Percentiles rank a stretch among this genome's conserved stretches.
Evolutionary conservation across 1,140 invertebrate species (phyloP).

Genomic region (Cyrtorhinus lividipennis): DNA sequence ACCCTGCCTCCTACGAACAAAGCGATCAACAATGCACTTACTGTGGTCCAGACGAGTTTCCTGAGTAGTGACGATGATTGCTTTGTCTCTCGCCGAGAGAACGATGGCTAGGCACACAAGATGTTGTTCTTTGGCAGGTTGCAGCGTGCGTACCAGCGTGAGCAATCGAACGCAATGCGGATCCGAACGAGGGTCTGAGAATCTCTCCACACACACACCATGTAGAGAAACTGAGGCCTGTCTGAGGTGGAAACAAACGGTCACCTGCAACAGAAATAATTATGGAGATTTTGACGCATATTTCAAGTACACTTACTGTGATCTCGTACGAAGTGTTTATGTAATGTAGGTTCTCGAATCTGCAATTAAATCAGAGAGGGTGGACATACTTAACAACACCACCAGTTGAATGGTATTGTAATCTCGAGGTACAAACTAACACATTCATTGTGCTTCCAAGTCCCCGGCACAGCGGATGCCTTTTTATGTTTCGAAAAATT

Average conservation of each 20-base stretch:
- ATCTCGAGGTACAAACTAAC: too few species aligned
- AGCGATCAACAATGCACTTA: conserved; percentile 35
- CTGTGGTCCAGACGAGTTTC: conserved; percentile 80
- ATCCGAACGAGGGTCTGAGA: conserved; percentile 75
- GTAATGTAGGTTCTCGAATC: too few species aligned
- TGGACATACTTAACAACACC: neutral
- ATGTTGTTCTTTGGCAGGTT: conserved; percentile 55
- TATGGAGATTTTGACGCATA: neutral
- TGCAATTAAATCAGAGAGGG: too few species aligned
- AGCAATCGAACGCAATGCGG: conserved; percentile 84
- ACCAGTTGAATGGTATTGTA: too few species aligned
- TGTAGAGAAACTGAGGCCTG: conserved; percentile 82
- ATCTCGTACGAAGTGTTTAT: too few species aligned
- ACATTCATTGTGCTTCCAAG: too few species aligned
- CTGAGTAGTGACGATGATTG: conserved; percentile 84
- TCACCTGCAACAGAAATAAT: conserved; percentile 45
- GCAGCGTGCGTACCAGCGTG: conserved; percentile 73
- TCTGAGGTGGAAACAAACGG: conserved; percentile 85
- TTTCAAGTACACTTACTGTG: too few species aligned
- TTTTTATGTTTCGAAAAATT: too few species aligned
- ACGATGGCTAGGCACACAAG: conserved; percentile 77
- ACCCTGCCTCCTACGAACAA: too few species aligned
- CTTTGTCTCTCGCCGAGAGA: conserved; percentile 79
- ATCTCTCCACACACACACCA: conserved; percentile 98
- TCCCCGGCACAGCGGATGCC: too few species aligned